Base-by-base conservation (phyloP, 2,113 vertebrate genomes). In the Alces alces region DNA sequence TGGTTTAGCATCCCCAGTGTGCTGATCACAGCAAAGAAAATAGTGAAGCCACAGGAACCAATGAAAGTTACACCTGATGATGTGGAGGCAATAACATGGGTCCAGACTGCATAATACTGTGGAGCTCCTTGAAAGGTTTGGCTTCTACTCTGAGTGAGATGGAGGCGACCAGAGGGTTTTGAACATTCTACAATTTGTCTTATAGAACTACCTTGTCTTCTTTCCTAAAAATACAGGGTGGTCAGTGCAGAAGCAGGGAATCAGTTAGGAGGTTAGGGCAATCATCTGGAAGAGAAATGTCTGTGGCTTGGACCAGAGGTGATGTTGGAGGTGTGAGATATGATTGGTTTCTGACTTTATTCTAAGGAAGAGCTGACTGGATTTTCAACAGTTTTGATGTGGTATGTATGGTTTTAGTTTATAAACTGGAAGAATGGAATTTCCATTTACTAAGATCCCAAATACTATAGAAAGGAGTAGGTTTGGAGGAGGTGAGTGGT, bases 41-140 rank as follows among this genome's bases (percentile, higher is more conserved):
- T 30, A 33, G 50, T 16, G n/a, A 30, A 50, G 36, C 55, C 25
- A 43, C 27, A 7, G 2, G 21, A 88, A 10, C 39, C 50, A 33
- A 4, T 4, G 52, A 33, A 7, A 33, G 16, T 33, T 15, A 15
- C 1, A 0, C 7, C 28, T n/a, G 33, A 12, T 14, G 47, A 39
- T 30, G 11, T 3, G 6, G 25, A 10, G 9, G 30, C 76, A 64
- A 14, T 39, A 12, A 61, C 3, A 3, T 36, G 64, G 33, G 6
- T 14, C 25, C 23, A n/a, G 27, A 84, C 47, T 0, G 30, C 13
- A 16, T 21, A 4, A 73, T n/a, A 4, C 19, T 8, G 9, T 14
- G 17, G 36, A 64, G 66, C 7, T 58, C 47, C 33, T 90, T 30
- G 30, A 50, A 64, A 60, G 27, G 64, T 58, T 28, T 36, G 39